phyloP scores from a whole-genome alignment of 2,888 invertebrate genomes.

The Drosophila melanocephala region DNA sequence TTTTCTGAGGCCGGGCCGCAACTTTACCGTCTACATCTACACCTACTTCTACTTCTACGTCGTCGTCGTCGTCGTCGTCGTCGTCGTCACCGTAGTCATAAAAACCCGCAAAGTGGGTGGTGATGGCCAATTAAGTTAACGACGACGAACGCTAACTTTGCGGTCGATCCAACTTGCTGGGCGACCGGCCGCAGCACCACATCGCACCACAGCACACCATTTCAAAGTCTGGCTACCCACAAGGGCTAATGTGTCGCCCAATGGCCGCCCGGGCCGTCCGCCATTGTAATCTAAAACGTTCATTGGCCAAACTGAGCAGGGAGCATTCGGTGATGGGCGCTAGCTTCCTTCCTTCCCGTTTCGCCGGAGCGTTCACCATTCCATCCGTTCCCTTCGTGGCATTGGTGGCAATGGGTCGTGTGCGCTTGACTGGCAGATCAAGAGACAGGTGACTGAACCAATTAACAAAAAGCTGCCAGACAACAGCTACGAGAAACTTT shows the following conservation, averaged over 20 bases:
- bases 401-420: conserved; percentile 65
- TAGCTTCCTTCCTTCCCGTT: conserved; percentile 64
- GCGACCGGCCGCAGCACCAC: conserved; percentile 30
- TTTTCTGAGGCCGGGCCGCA: conserved; percentile 41
- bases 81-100: conserved; percentile 57
- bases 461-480: conserved; percentile 81
- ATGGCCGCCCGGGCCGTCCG: conserved; percentile 49
- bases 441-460: conserved; percentile 84
- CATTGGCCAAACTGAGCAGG: conserved; percentile 54
- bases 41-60: conserved; percentile 19
- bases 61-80: conserved; percentile 24
- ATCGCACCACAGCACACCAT: conserved; percentile 18
- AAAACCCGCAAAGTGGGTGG: conserved; percentile 79
- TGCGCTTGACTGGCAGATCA: conserved; percentile 81
- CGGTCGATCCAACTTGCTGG: conserved; percentile 61
- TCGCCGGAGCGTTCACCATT: conserved; percentile 23
- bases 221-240: conserved; percentile 29
- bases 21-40: conserved; percentile 19
- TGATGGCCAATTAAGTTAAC: conserved; percentile 80
- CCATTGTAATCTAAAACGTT: conserved; percentile 83
- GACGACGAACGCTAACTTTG: conserved; percentile 77
- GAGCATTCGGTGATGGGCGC: conserved; percentile 35
- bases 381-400: conserved; percentile 25
- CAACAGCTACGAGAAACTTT: conserved; percentile 55
- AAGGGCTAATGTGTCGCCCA: conserved; percentile 56